A percentile compares a stretch with the other conserved stretches of the same genome.
These are phyloP conservation scores for Harpegnathos saltator DNA, from an alignment of 1,140 invertebrate genomes.

Conservation along the genomic window DNA sequence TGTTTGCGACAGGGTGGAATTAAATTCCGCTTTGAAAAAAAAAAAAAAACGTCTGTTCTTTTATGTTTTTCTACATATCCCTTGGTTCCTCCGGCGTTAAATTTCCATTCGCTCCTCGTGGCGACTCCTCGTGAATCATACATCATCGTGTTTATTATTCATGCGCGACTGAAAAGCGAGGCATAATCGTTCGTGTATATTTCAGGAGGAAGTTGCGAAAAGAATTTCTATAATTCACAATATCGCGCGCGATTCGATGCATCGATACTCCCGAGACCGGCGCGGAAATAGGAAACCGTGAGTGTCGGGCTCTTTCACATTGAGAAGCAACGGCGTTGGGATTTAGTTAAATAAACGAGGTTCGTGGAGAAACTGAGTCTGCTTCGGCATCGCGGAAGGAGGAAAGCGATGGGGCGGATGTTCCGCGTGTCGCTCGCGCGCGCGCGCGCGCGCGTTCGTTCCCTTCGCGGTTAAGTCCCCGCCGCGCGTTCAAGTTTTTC, in stretches of 20 bases:
- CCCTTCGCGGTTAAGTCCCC: conserved; percentile 45
- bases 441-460: too few species aligned
- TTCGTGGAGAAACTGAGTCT: conserved; percentile 30
- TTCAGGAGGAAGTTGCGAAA: too few species aligned
- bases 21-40: neutral
- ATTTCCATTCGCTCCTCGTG: too few species aligned
- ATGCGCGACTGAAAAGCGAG: too few species aligned
- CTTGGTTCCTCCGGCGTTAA: too few species aligned
- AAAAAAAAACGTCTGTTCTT: too few species aligned
- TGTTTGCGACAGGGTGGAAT: neutral
- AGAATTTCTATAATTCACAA: too few species aligned
- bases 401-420: conserved; percentile 31
- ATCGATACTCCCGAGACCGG: neutral
- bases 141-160: too few species aligned
- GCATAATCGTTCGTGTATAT: too few species aligned
- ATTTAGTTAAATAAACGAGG: neutral
- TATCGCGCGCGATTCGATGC: neutral
- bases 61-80: too few species aligned
- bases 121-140: too few species aligned
- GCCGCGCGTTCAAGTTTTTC: conserved; percentile 40
- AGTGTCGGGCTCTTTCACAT: too few species aligned
- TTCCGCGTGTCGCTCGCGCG: neutral
- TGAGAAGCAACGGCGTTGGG: conserved; percentile 4
- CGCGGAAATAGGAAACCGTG: conserved; percentile 5
- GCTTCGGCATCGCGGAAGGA: conserved; percentile 14